A percentile compares a stretch with the other conserved stretches of the same genome.
Evolutionary conservation across 2,797 vertebrate species (phyloP).

Genomic region (Chloroceryle amazona): DNA sequence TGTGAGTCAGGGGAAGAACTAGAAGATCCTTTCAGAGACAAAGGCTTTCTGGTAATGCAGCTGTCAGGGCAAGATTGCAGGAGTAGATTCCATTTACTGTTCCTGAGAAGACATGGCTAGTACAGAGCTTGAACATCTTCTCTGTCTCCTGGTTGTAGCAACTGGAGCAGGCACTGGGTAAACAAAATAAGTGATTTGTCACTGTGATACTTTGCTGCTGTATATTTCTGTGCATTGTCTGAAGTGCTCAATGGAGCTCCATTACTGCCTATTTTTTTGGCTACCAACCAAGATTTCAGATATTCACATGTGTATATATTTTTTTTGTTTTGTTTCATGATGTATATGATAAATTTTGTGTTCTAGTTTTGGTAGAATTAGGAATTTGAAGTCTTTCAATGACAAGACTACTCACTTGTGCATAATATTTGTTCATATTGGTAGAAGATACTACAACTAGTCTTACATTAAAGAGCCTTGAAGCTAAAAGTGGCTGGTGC

Average conservation of each 20-base stretch:
- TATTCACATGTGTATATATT: fast-evolving
- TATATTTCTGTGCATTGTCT: background rate
- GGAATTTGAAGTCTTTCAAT: background rate
- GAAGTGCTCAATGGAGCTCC: background rate
- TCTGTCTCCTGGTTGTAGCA: background rate
- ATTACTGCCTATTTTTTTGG: background rate
- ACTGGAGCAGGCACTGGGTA: background rate
- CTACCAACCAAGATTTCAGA: background rate
- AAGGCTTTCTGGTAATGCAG: background rate
- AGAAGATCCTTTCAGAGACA: background rate
- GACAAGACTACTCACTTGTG: background rate
- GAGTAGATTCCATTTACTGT: background rate
- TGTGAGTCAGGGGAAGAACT: background rate
- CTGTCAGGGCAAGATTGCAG: background rate
- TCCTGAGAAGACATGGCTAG: background rate
- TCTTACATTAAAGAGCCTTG: background rate
- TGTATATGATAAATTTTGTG: background rate
- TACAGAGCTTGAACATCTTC: background rate
- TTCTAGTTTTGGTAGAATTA: background rate
- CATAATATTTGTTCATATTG: background rate
- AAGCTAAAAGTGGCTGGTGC: background rate
- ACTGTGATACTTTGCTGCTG: background rate
- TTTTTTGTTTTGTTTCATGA: background rate
- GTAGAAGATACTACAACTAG: background rate
- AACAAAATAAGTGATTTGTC: background rate